Evolutionary conservation across 2,113 vertebrate species (phyloP).

Genomic region (Heteronetta atricapilla): DNA sequence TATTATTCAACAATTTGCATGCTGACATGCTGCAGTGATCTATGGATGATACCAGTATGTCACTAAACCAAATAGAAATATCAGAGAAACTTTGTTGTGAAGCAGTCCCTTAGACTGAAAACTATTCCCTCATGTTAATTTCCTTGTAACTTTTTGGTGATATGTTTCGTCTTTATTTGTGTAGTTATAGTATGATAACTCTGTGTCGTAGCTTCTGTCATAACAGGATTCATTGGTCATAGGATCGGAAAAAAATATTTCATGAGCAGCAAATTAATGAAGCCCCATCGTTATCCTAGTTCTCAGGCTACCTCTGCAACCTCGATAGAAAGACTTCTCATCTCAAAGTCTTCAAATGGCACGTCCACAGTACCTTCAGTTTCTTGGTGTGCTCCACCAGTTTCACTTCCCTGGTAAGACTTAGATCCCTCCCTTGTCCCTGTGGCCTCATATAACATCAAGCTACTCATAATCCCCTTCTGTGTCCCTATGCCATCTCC

Average conservation of each 20-base stretch:
- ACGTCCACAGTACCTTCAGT: background rate
- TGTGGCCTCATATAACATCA: background rate
- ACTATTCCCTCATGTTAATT: background rate
- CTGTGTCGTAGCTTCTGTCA: background rate
- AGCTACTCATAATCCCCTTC: background rate
- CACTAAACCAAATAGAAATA: conserved; percentile 2
- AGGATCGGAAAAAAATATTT: background rate
- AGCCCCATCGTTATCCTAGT: background rate
- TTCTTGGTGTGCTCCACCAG: background rate
- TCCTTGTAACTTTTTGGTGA: background rate
- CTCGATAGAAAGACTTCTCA: background rate
- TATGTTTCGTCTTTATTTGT: background rate
- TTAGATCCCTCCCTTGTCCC: background rate
- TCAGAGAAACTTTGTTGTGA: background rate
- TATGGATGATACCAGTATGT: background rate
- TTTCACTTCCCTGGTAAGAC: background rate
- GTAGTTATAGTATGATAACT: background rate
- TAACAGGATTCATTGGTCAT: background rate
- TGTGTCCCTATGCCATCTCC: background rate
- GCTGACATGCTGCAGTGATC: conserved; percentile 22
- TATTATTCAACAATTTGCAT: conserved; percentile 33
- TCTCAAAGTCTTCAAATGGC: background rate
- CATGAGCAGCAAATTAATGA: background rate
- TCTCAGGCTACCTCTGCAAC: background rate
- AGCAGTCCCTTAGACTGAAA: background rate